phyloP scores from a whole-genome alignment of 2,797 vertebrate genomes.

The Lacerta agilis region DNA sequence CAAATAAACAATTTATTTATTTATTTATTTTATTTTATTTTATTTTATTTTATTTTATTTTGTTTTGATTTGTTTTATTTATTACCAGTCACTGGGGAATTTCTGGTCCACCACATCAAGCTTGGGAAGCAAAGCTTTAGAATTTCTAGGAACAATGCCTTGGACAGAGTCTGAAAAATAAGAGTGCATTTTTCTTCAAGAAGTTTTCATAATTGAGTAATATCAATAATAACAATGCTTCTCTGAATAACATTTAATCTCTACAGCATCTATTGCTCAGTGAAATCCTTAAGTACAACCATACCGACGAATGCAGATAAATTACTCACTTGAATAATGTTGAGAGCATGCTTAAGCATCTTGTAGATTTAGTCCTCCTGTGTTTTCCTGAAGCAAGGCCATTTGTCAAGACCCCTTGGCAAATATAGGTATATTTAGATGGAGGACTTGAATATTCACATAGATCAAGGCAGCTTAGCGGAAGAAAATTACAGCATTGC shows the following conservation, averaged over 20 bases:
- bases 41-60: no score
- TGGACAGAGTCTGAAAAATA: background rate
- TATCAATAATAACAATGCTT: background rate
- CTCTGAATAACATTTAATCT: background rate
- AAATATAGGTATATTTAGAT: constrained; percentile 9
- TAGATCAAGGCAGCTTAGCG: background rate
- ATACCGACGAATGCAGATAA: background rate
- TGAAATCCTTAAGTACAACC: background rate
- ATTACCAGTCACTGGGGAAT: no score
- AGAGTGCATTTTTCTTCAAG: no score
- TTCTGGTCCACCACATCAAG: no score
- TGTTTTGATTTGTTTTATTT: no score
- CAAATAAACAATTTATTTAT: no score
- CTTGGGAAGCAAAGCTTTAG: background rate
- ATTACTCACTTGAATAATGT: background rate
- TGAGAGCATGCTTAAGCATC: background rate
- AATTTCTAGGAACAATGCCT: background rate
- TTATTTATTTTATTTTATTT: no score
- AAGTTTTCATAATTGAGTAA: background rate
- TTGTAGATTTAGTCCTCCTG: background rate
- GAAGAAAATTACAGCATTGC: constrained; percentile 8
- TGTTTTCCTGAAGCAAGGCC: constrained; percentile 12
- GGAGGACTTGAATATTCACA: constrained; percentile 13
- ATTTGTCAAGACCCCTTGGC: constrained; percentile 15
- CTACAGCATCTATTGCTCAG: background rate